Conservation (phyloP, 1,140 invertebrate species). For the Dolichoris vasculosae region DNA sequence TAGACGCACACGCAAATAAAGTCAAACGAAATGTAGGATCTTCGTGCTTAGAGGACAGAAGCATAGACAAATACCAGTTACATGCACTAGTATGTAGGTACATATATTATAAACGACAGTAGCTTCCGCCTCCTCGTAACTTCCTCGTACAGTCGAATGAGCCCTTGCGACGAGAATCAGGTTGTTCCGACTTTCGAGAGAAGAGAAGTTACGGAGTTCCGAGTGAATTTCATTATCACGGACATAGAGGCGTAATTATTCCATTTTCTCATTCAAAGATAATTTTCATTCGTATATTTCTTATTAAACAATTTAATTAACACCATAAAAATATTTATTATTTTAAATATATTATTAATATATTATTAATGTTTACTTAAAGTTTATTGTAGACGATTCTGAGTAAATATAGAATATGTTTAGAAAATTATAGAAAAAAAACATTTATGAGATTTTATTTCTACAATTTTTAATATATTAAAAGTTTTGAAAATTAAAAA, state of each 20-base stretch:
- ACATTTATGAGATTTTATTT: no score
- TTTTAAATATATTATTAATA: neutral
- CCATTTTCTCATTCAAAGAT: slow-evolving; percentile 14
- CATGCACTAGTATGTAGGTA: slow-evolving; percentile 50
- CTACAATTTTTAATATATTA: no score
- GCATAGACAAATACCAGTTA: neutral
- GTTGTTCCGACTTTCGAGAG: slow-evolving; percentile 25
- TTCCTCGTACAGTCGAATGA: slow-evolving; percentile 49
- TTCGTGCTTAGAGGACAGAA: no score
- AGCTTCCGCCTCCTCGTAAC: slow-evolving; percentile 40
- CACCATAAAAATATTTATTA: neutral
- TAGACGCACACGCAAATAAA: no score
- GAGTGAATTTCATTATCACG: slow-evolving; percentile 44
- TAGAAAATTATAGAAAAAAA: no score
- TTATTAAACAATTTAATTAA: neutral
- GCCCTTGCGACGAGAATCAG: slow-evolving; percentile 32
- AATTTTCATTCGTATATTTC: slow-evolving; percentile 7
- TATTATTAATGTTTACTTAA: no score
- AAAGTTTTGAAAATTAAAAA: no score
- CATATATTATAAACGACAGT: slow-evolving; percentile 50
- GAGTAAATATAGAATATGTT: no score
- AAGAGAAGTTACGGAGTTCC: slow-evolving; percentile 39
- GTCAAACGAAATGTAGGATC: slow-evolving; percentile 4
- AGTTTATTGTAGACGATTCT: no score
- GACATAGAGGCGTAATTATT: slow-evolving; percentile 42